These are phyloP conservation scores for Corythoichthys haematopterus DNA, from an alignment of 2,113 vertebrate genomes.

Conservation along the genomic window DNA sequence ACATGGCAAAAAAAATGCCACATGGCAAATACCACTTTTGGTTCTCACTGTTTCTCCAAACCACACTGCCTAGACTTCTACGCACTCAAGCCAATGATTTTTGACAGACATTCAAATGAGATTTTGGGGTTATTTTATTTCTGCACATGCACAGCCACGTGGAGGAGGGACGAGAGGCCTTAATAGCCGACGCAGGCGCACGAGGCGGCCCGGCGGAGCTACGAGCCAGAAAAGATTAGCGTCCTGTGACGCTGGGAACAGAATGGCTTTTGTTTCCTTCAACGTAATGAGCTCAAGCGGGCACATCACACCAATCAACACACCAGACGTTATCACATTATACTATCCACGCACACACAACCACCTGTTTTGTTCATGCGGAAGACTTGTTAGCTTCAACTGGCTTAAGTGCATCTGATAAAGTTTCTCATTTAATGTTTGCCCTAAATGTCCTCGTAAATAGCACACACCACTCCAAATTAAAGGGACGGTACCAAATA, in stretches of 20 bases:
- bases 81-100: conserved; percentile 8
- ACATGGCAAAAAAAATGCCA: too few relatives aligned
- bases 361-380: conserved; percentile 22
- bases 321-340: conserved; percentile 14
- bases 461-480: not conserved
- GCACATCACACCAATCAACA: conserved; percentile 49
- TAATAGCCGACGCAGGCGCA: conserved; percentile 31
- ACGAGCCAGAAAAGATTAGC: conserved; percentile 78
- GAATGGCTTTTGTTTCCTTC: conserved; percentile 72
- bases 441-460: not conserved
- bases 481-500: not conserved
- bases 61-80: conserved; percentile 1
- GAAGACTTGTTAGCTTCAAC: conserved; percentile 12
- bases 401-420: not conserved
- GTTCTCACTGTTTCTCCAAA: not conserved
- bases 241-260: conserved; percentile 66
- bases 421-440: not conserved
- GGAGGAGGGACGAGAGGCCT: conserved; percentile 25
- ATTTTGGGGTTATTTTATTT: not conserved
- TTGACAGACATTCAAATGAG: conserved; percentile 9
- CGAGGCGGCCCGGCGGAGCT: conserved; percentile 56
- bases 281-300: conserved; percentile 65
- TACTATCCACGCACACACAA: not conserved
- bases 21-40: not conserved
- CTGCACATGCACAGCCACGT: conserved; percentile 40